Evolutionary conservation across 2,113 vertebrate species (phyloP).

Genomic region (Poeciliopsis turrubarensis): DNA sequence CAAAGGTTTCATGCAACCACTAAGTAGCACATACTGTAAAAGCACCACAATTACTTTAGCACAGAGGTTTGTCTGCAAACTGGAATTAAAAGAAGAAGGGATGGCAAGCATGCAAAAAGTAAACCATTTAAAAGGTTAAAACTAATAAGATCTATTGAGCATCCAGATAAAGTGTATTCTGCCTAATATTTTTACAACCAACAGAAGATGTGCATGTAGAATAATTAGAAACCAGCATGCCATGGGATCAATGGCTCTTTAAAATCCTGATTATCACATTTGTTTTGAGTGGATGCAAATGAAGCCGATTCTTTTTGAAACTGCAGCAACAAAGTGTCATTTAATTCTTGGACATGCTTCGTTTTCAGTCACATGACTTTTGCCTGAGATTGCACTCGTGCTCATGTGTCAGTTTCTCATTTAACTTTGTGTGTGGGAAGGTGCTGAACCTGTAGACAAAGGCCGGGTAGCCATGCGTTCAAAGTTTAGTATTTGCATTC

Average conservation of each 20-base stretch:
- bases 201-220: neutral
- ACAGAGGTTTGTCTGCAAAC: conserved; percentile 1
- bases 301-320: conserved; percentile 43
- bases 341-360: conserved; percentile 45
- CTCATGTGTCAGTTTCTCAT: conserved; percentile 28
- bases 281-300: conserved; percentile 56
- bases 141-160: neutral
- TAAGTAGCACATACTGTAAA: conserved; percentile 23
- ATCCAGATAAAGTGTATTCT: neutral
- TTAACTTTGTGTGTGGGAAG: conserved; percentile 57
- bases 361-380: conserved; percentile 55
- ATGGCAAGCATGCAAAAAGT: neutral
- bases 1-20: conserved; percentile 51
- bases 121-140: neutral
- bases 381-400: conserved; percentile 24
- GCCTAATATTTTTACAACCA: neutral
- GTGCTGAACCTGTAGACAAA: conserved; percentile 46
- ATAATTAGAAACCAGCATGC: conserved; percentile 29
- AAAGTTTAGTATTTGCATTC: conserved; percentile 63
- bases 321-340: conserved; percentile 35
- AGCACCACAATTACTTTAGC: neutral
- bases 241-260: conserved; percentile 24
- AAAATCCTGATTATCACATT: conserved; percentile 54
- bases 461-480: conserved; percentile 60
- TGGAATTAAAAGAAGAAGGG: neutral